These are phyloP conservation scores for Entomobrya multifasciata DNA, from an alignment of 2,888 invertebrate genomes.

Conservation along the genomic window DNA sequence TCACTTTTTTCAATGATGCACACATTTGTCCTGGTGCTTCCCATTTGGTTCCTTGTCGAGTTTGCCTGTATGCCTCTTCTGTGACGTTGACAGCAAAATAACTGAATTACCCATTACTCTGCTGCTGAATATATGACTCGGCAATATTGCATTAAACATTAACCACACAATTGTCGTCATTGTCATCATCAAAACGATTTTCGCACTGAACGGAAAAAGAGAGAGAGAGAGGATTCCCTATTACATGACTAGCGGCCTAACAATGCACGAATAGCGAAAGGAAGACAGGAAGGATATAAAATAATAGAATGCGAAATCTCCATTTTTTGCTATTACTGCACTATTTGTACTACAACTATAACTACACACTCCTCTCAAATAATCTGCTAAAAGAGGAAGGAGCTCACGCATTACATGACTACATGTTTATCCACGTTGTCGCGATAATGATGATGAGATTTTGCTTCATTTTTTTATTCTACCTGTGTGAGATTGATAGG, in stretches of 20 bases:
- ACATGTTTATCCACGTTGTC: constrained; percentile 9
- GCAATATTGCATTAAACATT: constrained; percentile 45
- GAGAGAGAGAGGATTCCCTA: constrained; percentile 10
- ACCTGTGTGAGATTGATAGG: constrained; percentile 46
- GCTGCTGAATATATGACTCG: constrained; percentile 44
- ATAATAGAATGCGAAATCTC: background rate
- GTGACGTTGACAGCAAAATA: constrained; percentile 7
- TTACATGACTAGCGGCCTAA: constrained; percentile 43
- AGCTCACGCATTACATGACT: constrained; percentile 5
- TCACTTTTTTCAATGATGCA: constrained; percentile 67
- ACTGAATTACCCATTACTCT: constrained; percentile 19
- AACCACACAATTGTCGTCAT: too few relatives aligned
- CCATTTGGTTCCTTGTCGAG: constrained; percentile 47
- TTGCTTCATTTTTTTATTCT: constrained; percentile 45
- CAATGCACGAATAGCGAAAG: constrained; percentile 26
- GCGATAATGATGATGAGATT: constrained; percentile 13
- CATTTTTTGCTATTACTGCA: too few relatives aligned
- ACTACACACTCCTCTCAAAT: background rate
- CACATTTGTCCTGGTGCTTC: constrained; percentile 55
- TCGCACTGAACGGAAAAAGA: too few relatives aligned
- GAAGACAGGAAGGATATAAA: constrained; percentile 61
- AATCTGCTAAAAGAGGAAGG: constrained; percentile 44
- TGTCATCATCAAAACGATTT: constrained; percentile 22
- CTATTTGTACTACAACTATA: too few relatives aligned
- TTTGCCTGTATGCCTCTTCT: constrained; percentile 14